Evolutionary conservation across 2,113 vertebrate genomes (phyloP), one percentile per base, ranked within the genome.

Genomic region (Heterotilapia buettikoferi): DNA sequence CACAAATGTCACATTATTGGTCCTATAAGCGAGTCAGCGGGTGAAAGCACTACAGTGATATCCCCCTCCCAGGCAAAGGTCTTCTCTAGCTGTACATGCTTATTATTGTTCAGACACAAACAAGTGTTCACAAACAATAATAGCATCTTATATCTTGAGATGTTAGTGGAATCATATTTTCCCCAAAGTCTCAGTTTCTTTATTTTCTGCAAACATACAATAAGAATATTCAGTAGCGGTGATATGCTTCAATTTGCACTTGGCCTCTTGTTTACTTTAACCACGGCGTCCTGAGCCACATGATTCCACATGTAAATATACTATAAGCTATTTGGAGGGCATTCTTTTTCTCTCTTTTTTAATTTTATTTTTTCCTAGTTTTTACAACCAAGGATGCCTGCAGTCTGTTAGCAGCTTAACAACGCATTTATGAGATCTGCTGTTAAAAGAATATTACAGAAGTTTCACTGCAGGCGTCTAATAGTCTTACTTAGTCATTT

Each of bases 271-370:
- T 85, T 90, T 80, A 88, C 79, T 86, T 84, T 56, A 47, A 82
- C 78, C 68, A 68, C 84, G 45, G 47, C 52, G 21, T 45, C 31
- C 33, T 82, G 53, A 80, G 78, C 53, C 59, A 83, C 53, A 83
- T 50, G 50, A 87, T 84, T 88, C 89, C 53, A 59, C 71, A 85
- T 92, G 84, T 89, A 88, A 90, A 90, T 92, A 85, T 21, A 76
- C 80, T 56, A 54, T 57, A 79, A 73, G 57, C 47, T 90, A 76
- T 52, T 86, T 82, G 19, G 78, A 83, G 6, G 29, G 16, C 16
- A 36, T 82, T 9, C 29, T 29, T n/a, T 29, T 18, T 4, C 53
- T 16, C 16, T 81, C 13, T 12, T 31, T 59, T 5, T 9, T 4
- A 8, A 11, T 31, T 45, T 6, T 13, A 11, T 59, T 45, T 82